Conservation (phyloP, 1,140 invertebrate genomes). For the Augochlora pura region DNA sequence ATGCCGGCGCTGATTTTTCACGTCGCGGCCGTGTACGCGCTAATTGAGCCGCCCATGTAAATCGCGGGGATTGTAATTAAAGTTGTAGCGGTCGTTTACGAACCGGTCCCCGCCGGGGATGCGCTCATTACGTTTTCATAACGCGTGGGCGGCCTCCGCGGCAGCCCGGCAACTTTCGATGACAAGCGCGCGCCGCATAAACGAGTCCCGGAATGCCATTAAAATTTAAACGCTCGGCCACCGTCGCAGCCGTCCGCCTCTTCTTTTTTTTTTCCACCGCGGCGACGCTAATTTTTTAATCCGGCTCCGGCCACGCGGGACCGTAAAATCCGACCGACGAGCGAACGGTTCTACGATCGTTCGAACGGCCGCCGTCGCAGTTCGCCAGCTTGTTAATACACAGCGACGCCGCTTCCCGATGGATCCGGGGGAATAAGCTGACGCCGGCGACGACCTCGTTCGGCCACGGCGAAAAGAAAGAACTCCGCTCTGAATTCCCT, state of each 20-base stretch:
- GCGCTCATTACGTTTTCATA: conserved; percentile 28
- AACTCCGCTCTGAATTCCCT: too few relatives aligned
- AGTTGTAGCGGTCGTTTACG: conserved; percentile 6
- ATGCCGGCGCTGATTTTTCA: too few relatives aligned
- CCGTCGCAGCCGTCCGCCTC: too few relatives aligned
- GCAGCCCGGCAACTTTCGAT: not conserved
- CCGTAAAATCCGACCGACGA: not conserved
- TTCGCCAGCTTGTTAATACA: conserved; percentile 13
- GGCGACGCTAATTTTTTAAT: not conserved
- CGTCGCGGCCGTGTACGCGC: too few relatives aligned
- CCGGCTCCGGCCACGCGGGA: too few relatives aligned
- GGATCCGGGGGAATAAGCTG: not conserved
- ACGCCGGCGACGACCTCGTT: conserved; percentile 9
- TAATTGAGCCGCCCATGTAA: not conserved
- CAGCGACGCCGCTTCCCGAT: not conserved
- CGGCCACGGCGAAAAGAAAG: not conserved
- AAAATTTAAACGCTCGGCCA: conserved; percentile 1
- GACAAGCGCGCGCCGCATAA: not conserved
- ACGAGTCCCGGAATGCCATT: conserved; percentile 7
- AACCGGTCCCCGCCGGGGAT: not conserved
- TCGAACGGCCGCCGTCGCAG: too few relatives aligned
- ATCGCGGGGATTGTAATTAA: conserved; percentile 16
- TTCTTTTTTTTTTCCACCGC: not conserved
- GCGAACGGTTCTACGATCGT: not conserved
- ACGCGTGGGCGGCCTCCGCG: not conserved